Percentiles rank a stretch among this genome's conserved stretches.
Conservation (phyloP, 2,888 invertebrate genomes). For the Pyrrhia umbra region DNA sequence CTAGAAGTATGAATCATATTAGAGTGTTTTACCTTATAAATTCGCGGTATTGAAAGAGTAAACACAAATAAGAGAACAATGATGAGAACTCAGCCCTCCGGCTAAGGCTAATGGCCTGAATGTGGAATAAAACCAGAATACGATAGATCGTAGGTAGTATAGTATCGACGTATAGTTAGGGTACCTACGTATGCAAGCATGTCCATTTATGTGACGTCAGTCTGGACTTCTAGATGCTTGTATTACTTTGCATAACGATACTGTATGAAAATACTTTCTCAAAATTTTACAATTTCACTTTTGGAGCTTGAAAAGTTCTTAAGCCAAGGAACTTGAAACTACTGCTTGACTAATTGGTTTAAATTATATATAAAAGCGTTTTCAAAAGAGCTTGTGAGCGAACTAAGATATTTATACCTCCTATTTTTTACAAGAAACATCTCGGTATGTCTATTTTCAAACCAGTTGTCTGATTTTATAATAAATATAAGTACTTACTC, state of each 20-base stretch:
- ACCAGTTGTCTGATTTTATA: constrained; percentile 14
- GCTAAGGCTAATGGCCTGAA: constrained; percentile 3
- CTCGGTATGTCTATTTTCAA: constrained; percentile 19
- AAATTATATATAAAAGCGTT: too few relatives aligned
- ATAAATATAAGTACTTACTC: constrained; percentile 43
- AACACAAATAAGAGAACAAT: background rate
- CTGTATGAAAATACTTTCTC: background rate
- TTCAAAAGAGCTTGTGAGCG: background rate
- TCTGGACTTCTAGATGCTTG: background rate
- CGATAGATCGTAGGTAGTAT: too few relatives aligned
- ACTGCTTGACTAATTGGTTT: too few relatives aligned
- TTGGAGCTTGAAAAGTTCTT: background rate
- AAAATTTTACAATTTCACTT: background rate
- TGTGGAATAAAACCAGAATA: background rate
- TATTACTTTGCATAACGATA: background rate
- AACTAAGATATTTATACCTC: background rate
- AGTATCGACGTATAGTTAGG: too few relatives aligned
- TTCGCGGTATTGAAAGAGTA: background rate
- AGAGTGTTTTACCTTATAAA: background rate
- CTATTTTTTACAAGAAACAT: background rate
- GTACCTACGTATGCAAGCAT: background rate
- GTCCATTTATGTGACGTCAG: background rate
- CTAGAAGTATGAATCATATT: background rate
- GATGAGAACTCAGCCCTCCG: background rate
- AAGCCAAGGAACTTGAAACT: too few relatives aligned